Conservation (phyloP, 2,113 vertebrate genomes). For the Strigops habroptila region DNA sequence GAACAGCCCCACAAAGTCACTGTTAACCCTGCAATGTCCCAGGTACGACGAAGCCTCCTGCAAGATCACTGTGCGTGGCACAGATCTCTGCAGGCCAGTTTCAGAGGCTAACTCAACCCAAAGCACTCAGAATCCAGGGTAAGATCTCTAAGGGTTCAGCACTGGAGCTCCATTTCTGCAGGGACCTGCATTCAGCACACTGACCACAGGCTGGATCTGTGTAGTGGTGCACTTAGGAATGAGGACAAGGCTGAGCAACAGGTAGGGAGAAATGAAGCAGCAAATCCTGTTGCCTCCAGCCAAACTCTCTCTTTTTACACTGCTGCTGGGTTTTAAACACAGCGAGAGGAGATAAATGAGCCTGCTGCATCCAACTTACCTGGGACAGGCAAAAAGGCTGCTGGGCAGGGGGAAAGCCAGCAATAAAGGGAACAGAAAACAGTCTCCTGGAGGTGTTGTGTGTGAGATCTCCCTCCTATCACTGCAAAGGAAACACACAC, state of each 20-base stretch:
- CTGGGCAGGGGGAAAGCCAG: neutral
- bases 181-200: neutral
- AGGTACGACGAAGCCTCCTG: neutral
- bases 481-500: neutral
- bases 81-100: neutral
- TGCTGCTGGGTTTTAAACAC: neutral
- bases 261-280: neutral
- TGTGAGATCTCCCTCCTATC: neutral
- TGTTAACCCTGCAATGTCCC: neutral
- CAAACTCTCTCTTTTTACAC: neutral
- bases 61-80: neutral
- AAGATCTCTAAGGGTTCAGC: neutral
- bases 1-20: neutral
- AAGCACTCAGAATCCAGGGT: neutral
- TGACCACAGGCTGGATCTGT: neutral
- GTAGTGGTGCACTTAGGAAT: neutral
- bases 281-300: neutral
- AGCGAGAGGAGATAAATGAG: neutral
- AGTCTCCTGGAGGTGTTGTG: neutral
- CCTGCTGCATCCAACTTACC: fast-evolving
- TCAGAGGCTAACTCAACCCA: neutral
- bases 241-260: neutral
- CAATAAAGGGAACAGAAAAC: neutral
- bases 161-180: neutral
- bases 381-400: neutral